phyloP scores from a whole-genome alignment of 1,140 invertebrate species.

The Saccostrea cuccullata region DNA sequence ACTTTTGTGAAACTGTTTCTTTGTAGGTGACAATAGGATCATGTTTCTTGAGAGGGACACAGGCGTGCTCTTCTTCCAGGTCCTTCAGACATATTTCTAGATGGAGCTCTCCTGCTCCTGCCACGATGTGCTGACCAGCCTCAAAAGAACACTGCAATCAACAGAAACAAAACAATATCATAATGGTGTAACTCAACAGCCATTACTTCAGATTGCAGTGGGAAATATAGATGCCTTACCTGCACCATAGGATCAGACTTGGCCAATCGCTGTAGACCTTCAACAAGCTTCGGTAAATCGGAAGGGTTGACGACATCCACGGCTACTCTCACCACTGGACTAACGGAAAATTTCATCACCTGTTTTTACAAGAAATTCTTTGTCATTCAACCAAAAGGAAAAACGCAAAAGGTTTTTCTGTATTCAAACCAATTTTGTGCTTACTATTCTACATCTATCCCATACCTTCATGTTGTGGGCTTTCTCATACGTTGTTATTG shows the following conservation, averaged over 20 bases:
- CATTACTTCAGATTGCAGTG: neutral
- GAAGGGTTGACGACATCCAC: slow-evolving; percentile 99
- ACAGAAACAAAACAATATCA: neutral
- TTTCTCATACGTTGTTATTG: slow-evolving; percentile 98
- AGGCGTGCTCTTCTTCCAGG: slow-evolving; percentile 99
- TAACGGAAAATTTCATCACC: slow-evolving; percentile 92
- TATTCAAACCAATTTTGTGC: too few species aligned
- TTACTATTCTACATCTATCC: too few species aligned
- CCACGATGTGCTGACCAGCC: slow-evolving; percentile 99
- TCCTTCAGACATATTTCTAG: slow-evolving; percentile 99
- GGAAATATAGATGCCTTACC: slow-evolving; percentile 53
- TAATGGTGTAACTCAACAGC: too few species aligned
- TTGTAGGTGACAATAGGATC: slow-evolving; percentile 99
- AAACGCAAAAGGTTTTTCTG: too few species aligned
- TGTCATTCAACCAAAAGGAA: neutral
- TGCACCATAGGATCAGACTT: slow-evolving; percentile 99
- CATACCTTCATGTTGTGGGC: slow-evolving; percentile 96
- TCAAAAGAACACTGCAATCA: slow-evolving; percentile 88
- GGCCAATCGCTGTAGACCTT: slow-evolving; percentile 96
- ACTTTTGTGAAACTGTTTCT: slow-evolving; percentile 97
- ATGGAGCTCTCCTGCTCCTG: slow-evolving; percentile 99
- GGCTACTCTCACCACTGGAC: slow-evolving; percentile 98
- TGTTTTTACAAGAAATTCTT: slow-evolving; percentile 25
- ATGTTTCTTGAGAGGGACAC: slow-evolving; percentile 99
- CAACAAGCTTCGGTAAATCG: slow-evolving; percentile 98